These are phyloP conservation scores for Hirundo rustica DNA, from an alignment of 2,797 vertebrate genomes.

Conservation along the genomic window DNA sequence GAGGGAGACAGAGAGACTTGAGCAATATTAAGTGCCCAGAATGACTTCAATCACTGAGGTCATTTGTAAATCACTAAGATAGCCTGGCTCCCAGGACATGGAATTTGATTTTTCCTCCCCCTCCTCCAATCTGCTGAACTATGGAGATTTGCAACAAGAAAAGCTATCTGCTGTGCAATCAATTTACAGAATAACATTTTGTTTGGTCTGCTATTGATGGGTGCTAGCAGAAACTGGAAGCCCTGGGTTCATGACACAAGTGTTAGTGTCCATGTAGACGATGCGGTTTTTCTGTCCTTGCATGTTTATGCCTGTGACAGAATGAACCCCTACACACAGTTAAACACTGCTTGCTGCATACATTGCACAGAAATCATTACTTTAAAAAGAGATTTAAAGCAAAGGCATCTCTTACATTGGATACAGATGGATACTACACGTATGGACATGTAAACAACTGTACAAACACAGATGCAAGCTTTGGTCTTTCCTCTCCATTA, in stretches of 20 bases:
- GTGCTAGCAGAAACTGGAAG: neutral
- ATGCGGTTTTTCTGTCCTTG: neutral
- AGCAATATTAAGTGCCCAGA: neutral
- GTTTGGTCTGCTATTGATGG: neutral
- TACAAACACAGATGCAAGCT: neutral
- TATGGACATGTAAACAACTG: neutral
- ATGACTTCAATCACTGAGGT: neutral
- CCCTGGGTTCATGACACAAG: neutral
- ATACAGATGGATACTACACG: neutral
- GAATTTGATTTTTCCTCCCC: slow-evolving; percentile 15
- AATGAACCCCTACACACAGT: neutral
- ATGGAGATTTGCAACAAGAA: neutral
- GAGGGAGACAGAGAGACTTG: neutral
- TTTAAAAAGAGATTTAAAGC: neutral
- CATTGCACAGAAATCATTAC: neutral
- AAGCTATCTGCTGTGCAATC: neutral
- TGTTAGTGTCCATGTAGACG: neutral
- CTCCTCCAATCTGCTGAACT: neutral
- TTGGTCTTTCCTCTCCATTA: neutral
- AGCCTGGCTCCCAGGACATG: neutral
- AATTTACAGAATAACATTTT: neutral
- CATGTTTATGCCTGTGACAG: neutral
- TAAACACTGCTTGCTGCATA: neutral
- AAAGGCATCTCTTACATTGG: neutral
- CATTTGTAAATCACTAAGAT: neutral